Base-by-base conservation (phyloP, 2,888 invertebrate genomes). In the Empis stercorea region DNA sequence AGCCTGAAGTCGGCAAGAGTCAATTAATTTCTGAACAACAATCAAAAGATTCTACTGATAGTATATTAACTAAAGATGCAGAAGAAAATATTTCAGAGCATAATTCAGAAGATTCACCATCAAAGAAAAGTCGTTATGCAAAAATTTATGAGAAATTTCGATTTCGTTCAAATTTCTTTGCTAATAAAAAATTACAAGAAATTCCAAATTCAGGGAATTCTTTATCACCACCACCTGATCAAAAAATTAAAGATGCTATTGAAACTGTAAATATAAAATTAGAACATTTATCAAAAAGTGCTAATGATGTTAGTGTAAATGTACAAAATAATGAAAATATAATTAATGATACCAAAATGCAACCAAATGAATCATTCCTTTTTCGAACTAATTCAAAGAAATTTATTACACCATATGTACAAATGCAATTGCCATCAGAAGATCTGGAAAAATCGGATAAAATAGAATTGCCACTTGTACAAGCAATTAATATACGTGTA, bases 311-410 rank as follows among this genome's bases (percentile, higher is more conserved):
- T 10, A 37, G 39, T 13, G 20, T 20, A 23, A 11, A 30, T 15
- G 10, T 27, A 9, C 30, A 41, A 23, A 10, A 10, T 10, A 50
- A 55, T 46, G 56, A 61, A 47, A 64, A 64, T 48, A 60, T 62
- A 30, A 43, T 53, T 10, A 3, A 39, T 2, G 17, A 39, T 11
- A 11, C 2, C 5, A 40, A 23, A 13, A 71, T 77, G 47, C 71
- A 75, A 55, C 80, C 81, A 2, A 81, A 81, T 58, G 74, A 73
- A 53, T 81, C 82, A 5, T 82, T 82, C 63, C 65, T 82, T 34
- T 81, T 79, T 75, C 73, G 78, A 48, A 63, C 72, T 50, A 76
- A 64, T 48, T 61, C 61, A 20, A 64, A 61, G 46, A 60, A 61
- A 49, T 56, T 59, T 14, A 56, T 55, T 32, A 14, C 43, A 5